phyloP scores from a whole-genome alignment of 35 echinoderm and acorn worm genomes.

The Nesometra sesokonis region DNA sequence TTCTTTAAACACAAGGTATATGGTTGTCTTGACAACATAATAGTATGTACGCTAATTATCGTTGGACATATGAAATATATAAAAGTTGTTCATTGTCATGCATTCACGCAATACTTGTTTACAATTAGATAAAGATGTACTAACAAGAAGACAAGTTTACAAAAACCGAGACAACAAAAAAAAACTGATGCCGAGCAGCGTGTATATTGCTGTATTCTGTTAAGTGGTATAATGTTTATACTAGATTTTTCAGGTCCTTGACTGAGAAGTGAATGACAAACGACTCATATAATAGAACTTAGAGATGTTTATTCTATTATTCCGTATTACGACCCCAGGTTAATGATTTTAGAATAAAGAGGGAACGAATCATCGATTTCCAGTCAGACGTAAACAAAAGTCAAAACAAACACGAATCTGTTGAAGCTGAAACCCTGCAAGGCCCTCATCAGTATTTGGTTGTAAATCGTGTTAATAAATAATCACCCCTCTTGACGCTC shows the following conservation, averaged over 20 bases:
- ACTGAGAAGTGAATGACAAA: background rate
- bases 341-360: too few relatives aligned
- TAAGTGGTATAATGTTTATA: background rate
- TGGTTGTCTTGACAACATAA: background rate
- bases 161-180: background rate
- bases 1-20: background rate
- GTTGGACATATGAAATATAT: too few relatives aligned
- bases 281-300: background rate
- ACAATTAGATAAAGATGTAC: background rate
- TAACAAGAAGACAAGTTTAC: background rate
- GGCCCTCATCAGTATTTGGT: too few relatives aligned
- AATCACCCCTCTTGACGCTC: too few relatives aligned
- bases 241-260: background rate
- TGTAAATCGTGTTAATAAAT: too few relatives aligned
- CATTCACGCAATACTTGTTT: background rate
- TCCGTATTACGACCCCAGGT: too few relatives aligned
- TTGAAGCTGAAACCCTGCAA: too few relatives aligned
- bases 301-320: background rate
- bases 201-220: background rate
- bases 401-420: too few relatives aligned
- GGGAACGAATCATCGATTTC: too few relatives aligned
- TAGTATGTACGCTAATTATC: background rate
- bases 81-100: background rate
- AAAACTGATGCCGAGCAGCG: background rate
- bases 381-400: too few relatives aligned